phyloP scores from a whole-genome alignment of 2,888 invertebrate species.

The Hirtodrosophila trivittata region DNA sequence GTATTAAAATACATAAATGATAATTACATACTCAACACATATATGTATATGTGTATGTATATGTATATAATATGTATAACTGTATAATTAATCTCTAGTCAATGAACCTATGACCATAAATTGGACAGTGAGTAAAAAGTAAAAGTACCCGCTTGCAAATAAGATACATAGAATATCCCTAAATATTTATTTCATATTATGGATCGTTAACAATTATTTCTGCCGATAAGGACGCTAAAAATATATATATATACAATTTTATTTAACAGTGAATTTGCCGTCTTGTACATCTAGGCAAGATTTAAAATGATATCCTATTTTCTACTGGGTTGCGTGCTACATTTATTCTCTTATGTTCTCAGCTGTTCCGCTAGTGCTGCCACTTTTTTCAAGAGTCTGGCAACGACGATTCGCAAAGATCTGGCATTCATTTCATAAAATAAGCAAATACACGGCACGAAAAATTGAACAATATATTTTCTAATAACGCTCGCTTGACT shows the following conservation, averaged over 20 bases:
- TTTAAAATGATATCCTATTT: slow-evolving; percentile 20
- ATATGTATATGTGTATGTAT: too few relatives aligned
- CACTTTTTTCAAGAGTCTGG: slow-evolving; percentile 24
- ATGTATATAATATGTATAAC: not conserved
- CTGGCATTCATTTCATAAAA: slow-evolving; percentile 56
- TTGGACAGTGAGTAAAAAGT: not conserved
- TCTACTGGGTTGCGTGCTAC: slow-evolving; percentile 27
- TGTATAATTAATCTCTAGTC: not conserved
- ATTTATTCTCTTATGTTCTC: slow-evolving; percentile 38
- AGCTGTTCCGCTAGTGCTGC: slow-evolving; percentile 50
- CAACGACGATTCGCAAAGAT: slow-evolving; percentile 41
- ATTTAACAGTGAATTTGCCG: too few relatives aligned
- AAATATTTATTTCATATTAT: not conserved
- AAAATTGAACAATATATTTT: slow-evolving; percentile 39
- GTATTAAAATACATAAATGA: too few relatives aligned
- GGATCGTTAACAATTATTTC: too few relatives aligned
- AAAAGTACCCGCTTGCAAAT: not conserved
- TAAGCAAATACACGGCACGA: slow-evolving; percentile 46
- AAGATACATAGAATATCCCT: not conserved
- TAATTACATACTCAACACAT: too few relatives aligned
- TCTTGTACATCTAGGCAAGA: not conserved
- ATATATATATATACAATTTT: too few relatives aligned
- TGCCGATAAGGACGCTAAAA: too few relatives aligned
- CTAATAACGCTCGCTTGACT: slow-evolving; percentile 22
- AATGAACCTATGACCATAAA: not conserved